A percentile compares a stretch with the other conserved stretches of the same genome.
These are phyloP conservation scores for Ptiloglossa arizonensis DNA, from an alignment of 1,140 invertebrate species.

Conservation along the genomic window DNA sequence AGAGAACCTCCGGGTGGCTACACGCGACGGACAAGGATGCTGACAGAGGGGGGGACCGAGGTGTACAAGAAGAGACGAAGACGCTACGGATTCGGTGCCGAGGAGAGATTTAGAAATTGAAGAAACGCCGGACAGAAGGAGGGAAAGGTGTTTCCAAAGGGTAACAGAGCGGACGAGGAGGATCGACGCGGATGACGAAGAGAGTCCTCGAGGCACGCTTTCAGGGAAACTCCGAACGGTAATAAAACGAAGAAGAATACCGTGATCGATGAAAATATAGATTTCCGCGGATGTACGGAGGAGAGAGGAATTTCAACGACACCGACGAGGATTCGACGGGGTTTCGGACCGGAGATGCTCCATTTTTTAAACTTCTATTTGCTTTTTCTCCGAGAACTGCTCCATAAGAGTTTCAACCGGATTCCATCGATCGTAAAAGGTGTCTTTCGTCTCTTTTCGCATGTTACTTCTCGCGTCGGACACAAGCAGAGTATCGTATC, in stretches of 20 bases:
- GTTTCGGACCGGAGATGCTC: too few relatives aligned
- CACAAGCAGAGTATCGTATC: too few relatives aligned
- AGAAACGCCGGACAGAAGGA: slow-evolving; percentile 1
- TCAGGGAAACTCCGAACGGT: not conserved
- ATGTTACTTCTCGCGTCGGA: too few relatives aligned
- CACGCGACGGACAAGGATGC: slow-evolving; percentile 27
- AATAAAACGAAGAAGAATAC: slow-evolving; percentile 10
- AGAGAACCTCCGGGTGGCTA: not conserved
- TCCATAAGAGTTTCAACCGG: too few relatives aligned
- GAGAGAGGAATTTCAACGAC: not conserved
- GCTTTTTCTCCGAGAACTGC: too few relatives aligned
- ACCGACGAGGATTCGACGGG: too few relatives aligned
- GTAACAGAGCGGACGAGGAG: slow-evolving; percentile 4
- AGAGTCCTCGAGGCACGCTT: slow-evolving; percentile 10
- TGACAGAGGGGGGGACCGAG: slow-evolving; percentile 10
- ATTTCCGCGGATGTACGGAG: not conserved
- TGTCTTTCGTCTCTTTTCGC: too few relatives aligned
- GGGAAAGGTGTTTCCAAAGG: not conserved
- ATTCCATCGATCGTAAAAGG: too few relatives aligned
- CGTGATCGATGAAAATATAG: slow-evolving; percentile 26
- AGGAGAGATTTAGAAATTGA: slow-evolving; percentile 36
- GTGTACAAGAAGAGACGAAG: not conserved
- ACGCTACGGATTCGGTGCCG: not conserved
- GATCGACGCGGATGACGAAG: slow-evolving; percentile 32
- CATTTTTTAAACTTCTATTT: too few relatives aligned